Base-by-base conservation (phyloP, 2,797 vertebrate species). In the Sebastes cheni region DNA sequence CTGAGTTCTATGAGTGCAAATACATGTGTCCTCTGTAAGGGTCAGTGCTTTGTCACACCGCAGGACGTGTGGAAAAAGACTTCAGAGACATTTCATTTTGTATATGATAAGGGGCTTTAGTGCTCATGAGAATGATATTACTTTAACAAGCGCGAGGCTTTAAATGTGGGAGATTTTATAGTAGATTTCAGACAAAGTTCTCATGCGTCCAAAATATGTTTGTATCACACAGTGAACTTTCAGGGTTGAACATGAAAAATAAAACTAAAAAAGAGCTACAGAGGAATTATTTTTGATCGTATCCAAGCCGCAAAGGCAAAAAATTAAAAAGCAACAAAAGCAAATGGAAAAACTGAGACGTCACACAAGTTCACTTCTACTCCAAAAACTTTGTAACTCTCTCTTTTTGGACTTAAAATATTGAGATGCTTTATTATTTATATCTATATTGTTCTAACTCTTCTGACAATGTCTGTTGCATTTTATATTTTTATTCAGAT, bases 11-110 rank as follows among this genome's bases (percentile, higher is more conserved):
- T 42, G 85, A 89, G 80, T 69, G 82, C 71, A 79, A 82, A 81
- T 73, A 75, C 91, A 89, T 82, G 86, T 91, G 90, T 81, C 85
- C 2, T 46, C 13, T 69, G 62, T 32, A 25, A 73, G 82, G 80
- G 82, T 86, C 82, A 72, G 64, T 3, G 77, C 74, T 80, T 25
- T 32, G 74, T 73, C 86, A 39, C 58, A 72, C 78, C 59, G 18
- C 84, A 85, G 69, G 83, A 72, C 71, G 80, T 84, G 83, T 86
- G 88, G 84, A 75, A 83, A 81, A 83, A 32, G 50, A 77, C 25
- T 75, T 80, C 56, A 18, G 69, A 69, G 70, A 61, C 7, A 75
- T 79, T 75, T 36, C 68, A 77, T 86, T 88, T 81, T 55, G 64
- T 56, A 23, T 66, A 29, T 58, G 85, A 84, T 84, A 66, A 80